Percentiles rank a stretch among this genome's conserved stretches.
phyloP scores from a whole-genome alignment of 1,140 invertebrate genomes.

The Lethrus apterus region DNA sequence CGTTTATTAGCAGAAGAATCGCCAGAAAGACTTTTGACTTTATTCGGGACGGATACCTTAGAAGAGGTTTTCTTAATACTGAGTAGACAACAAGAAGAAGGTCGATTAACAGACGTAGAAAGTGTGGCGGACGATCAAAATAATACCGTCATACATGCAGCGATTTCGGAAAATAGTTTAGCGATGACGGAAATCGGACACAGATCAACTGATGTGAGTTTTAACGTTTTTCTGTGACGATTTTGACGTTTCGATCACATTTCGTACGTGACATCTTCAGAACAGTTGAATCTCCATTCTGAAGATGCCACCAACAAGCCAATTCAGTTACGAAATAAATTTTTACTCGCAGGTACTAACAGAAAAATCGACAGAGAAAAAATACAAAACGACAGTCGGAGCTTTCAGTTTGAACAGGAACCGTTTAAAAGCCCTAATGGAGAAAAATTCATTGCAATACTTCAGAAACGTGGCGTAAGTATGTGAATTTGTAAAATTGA shows the following conservation, averaged over 20 bases:
- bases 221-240: neutral
- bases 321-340: neutral
- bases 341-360: conserved; percentile 4
- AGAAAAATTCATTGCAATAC: conserved; percentile 34
- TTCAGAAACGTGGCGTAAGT: conserved; percentile 29
- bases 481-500: neutral
- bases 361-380: conserved; percentile 2
- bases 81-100: conserved; percentile 50
- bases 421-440: conserved; percentile 26
- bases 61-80: conserved; percentile 69
- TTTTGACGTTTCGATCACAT: neutral
- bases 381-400: conserved; percentile 8
- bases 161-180: conserved; percentile 17
- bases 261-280: no score
- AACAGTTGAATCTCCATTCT: no score
- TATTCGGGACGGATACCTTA: conserved; percentile 56
- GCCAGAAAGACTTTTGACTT: conserved; percentile 56
- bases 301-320: no score
- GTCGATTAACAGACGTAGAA: neutral
- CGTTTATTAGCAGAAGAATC: conserved; percentile 77
- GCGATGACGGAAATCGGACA: conserved; percentile 18
- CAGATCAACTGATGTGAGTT: conserved; percentile 22
- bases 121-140: conserved; percentile 3
- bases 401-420: conserved; percentile 18
- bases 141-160: conserved; percentile 5